Conservation (phyloP, 1,140 invertebrate genomes). For the Orchesella cincta region DNA sequence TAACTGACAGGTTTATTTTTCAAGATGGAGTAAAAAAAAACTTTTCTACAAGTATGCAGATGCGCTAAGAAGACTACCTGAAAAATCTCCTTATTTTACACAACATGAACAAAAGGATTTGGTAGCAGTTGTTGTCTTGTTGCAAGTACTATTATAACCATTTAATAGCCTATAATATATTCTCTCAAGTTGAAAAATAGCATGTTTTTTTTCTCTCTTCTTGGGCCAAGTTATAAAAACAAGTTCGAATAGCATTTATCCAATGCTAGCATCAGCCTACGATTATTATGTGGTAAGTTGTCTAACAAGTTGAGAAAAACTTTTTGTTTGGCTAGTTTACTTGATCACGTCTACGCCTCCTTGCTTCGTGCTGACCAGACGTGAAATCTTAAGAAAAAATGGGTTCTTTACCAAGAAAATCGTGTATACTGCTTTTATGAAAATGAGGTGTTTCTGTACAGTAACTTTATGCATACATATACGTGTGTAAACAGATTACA, state of each 20-base stretch:
- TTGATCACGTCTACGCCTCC: neutral
- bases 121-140: too few species aligned
- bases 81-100: too few species aligned
- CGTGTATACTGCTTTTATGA: neutral
- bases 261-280: neutral
- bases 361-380: neutral
- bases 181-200: neutral
- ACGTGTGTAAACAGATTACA: neutral
- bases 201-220: neutral
- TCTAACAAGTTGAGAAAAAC: neutral
- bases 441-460: too few species aligned
- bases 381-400: constrained; percentile 18
- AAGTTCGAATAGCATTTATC: neutral
- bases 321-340: neutral
- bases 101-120: too few species aligned
- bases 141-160: neutral
- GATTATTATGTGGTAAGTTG: neutral
- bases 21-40: too few species aligned
- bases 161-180: neutral
- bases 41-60: too few species aligned
- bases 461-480: too few species aligned
- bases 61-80: too few species aligned
- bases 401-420: neutral
- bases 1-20: too few species aligned
- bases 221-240: neutral